Evolutionary conservation across 2,113 vertebrate genomes (phyloP), one percentile per base, ranked within the genome.

Genomic region (Channa maculata): DNA sequence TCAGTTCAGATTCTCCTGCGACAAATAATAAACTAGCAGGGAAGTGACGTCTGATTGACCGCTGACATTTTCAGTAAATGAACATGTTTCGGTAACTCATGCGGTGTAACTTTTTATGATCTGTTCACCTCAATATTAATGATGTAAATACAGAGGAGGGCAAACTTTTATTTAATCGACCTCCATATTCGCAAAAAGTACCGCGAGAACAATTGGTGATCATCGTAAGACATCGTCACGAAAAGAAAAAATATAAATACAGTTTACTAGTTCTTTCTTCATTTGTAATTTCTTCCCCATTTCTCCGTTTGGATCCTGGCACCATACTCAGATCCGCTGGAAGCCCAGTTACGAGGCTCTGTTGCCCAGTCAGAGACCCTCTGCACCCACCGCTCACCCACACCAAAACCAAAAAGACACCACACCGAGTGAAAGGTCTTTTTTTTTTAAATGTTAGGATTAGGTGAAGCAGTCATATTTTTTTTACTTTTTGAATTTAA

Each of bases 1-100:
- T 85, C 87, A 80, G 41, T 51, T 55, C 50, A 11, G 53, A 79
- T 80, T 80, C 70, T 78, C 51, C 77, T 60, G 79, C 72, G 83
- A 86, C 83, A 64, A 54, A 67, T 53, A 45, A 52, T 61, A 83
- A 72, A 69, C 61, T 1, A 67, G 33, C 65, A 58, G 54, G 70
- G 36, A 15, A n/a, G 51, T 73, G 85, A 75, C 78, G 78, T 61
- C 59, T 59, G 49, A 33, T n/a, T 5, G 24, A 6, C 5, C 43
- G 43, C 33, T 69, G 58, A 55, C 62, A 69, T 85, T 51, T 41
- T 75, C n/a, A 36, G n/a, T 24, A 51, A 60, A 53, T 38, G 1
- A 51, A 45, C 5, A 37, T 3, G 5, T 65, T 50, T 61, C 1
- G 39, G 4, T 41, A 41, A 41, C 4, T 41, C 37, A 33, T 6